phyloP scores from a whole-genome alignment of 2,113 vertebrate species.

The Passerina amoena region DNA sequence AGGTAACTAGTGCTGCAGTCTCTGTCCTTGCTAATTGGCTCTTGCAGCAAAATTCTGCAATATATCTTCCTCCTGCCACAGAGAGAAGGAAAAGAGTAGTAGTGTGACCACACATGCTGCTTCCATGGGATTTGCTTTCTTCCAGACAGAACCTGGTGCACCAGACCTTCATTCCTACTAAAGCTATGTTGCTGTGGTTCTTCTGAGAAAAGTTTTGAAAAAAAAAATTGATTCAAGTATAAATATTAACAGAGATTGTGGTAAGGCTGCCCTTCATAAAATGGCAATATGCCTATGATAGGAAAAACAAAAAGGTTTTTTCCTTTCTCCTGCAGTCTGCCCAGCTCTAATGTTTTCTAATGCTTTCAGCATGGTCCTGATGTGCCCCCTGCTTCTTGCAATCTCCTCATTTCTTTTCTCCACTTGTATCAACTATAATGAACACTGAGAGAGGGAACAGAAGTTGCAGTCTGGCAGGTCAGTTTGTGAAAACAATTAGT shows the following conservation, averaged over 20 bases:
- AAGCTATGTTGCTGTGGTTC: background rate
- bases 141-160: background rate
- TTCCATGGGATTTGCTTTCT: background rate
- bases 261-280: background rate
- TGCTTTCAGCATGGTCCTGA: background rate
- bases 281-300: background rate
- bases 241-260: conserved; percentile 4
- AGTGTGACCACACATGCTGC: background rate
- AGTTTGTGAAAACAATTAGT: conserved; percentile 13
- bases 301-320: background rate
- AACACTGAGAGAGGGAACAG: background rate
- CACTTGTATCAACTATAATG: background rate
- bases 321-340: background rate
- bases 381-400: background rate
- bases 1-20: background rate
- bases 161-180: background rate
- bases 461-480: background rate
- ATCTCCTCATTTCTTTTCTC: background rate
- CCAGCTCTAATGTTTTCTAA: background rate
- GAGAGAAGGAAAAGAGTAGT: background rate
- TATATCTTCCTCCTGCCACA: background rate
- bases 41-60: background rate
- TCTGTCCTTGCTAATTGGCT: background rate
- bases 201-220: background rate
- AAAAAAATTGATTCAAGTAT: background rate